Conservation (phyloP, 2,113 vertebrate species). For the Oceanodroma tethys region DNA sequence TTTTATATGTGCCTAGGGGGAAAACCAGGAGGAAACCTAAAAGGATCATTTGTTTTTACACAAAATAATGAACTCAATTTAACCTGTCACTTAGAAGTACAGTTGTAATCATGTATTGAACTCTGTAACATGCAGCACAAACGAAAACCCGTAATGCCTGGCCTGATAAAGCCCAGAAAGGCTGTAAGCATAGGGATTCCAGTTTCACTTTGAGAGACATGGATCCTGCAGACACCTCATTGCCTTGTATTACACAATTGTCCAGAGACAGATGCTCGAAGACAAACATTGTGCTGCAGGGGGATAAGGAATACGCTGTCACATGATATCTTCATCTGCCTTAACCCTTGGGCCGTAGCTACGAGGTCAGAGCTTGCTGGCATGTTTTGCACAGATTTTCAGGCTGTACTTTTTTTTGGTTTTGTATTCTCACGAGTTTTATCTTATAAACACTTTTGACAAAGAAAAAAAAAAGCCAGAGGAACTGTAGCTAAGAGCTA, state of each 20-base stretch:
- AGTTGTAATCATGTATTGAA: not conserved
- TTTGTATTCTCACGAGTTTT: not conserved
- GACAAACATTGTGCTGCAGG: not conserved
- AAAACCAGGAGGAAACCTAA: not conserved
- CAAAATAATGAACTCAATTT: not conserved
- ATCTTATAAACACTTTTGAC: not conserved
- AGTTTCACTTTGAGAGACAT: not conserved
- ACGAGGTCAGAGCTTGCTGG: not conserved
- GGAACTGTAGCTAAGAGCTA: not conserved
- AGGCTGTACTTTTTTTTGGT: not conserved
- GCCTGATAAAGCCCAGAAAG: not conserved
- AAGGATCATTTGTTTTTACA: not conserved
- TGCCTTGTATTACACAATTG: not conserved
- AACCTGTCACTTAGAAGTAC: not conserved
- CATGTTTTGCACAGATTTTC: not conserved
- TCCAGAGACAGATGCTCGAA: not conserved
- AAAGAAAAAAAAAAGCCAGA: not conserved
- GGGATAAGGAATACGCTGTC: not conserved
- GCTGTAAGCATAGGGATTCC: not conserved
- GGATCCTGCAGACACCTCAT: not conserved
- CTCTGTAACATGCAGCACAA: not conserved
- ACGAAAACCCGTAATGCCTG: not conserved
- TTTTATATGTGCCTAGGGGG: not conserved
- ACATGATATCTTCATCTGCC: not conserved
- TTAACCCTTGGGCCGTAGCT: not conserved